Base-by-base conservation (phyloP, 1,140 invertebrate genomes). In the Steinernema feltiae region DNA sequence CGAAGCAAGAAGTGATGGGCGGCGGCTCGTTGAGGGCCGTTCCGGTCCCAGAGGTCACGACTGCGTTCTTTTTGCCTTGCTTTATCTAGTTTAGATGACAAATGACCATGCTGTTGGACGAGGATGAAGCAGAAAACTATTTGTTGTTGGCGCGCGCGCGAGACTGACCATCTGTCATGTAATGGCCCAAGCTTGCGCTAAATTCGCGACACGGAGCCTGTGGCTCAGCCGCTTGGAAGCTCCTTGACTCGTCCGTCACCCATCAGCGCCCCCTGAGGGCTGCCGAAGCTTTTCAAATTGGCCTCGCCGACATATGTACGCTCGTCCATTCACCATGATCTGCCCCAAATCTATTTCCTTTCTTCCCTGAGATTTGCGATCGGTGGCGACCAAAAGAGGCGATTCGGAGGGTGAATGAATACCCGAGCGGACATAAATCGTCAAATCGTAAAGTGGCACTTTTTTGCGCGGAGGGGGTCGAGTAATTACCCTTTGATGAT, bases 71-170 rank as follows among this genome's bases (percentile, higher is more conserved):
- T 27, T 12, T 17, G 15, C 24, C 24, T 27, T 12, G 53, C 53
- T 15, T 63, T 63, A 63, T 63, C 53, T 63, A 63, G 53, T 63
- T 63, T 63, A 63, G 53, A 63, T 63, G 53, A 63, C 53, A 63
- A 63, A 63, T 63, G 53, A 27, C 12, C 53, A 27, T 63, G 53
- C 15, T 63, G 53, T 27, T 63, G 24, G 53, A 17, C 15, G 12
- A 27, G 24, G 3, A 63, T 27, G 24, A 15, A 63, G 24, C 2
- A 3, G 3, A 63, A 63, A 63, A 63, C 53, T 63, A 27, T 63
- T 63, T 63, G 53, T 63, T 63, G 53, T 15, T 63, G 3, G 53
- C 53, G 24, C 15, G 24, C 24, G 53, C 7, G 35, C 35, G 53
- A 63, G 53, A 63, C 53, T 63, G 53, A 63, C 53, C 53, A 63